phyloP scores from a whole-genome alignment of 2,797 vertebrate species.

The Chanos chanos region DNA sequence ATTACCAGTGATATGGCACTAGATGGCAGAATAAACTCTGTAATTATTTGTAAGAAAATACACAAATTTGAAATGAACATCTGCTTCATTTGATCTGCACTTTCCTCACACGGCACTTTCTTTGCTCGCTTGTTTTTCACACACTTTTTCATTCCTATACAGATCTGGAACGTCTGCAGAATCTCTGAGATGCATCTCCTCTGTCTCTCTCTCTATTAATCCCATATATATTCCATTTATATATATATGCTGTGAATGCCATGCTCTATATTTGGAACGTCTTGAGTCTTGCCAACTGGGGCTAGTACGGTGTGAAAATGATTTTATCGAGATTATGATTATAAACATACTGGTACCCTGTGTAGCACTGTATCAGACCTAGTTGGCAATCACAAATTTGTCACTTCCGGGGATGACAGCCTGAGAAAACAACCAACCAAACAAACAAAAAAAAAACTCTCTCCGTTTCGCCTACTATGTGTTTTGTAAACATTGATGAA shows the following conservation, averaged over 20 bases:
- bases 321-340: background rate
- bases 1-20: background rate
- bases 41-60: background rate
- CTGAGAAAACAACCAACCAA: no score
- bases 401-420: no score
- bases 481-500: background rate
- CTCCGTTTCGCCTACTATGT: background rate
- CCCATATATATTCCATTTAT: constrained; percentile 32
- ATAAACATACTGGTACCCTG: background rate
- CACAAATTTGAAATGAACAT: background rate
- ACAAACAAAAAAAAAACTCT: no score
- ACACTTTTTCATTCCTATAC: constrained; percentile 30
- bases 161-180: constrained; percentile 25
- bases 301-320: background rate
- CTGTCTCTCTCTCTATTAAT: background rate
- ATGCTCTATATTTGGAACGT: constrained; percentile 20
- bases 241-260: constrained; percentile 36
- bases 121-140: constrained; percentile 32
- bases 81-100: constrained; percentile 41
- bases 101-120: constrained; percentile 22
- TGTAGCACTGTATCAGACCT: constrained; percentile 6
- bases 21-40: constrained; percentile 16
- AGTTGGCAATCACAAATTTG: constrained; percentile 1
- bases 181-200: constrained; percentile 22
- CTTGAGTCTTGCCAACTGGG: constrained; percentile 12